phyloP scores from a whole-genome alignment of 2,797 vertebrate species.

The Oryzias dopingdopingensis region DNA sequence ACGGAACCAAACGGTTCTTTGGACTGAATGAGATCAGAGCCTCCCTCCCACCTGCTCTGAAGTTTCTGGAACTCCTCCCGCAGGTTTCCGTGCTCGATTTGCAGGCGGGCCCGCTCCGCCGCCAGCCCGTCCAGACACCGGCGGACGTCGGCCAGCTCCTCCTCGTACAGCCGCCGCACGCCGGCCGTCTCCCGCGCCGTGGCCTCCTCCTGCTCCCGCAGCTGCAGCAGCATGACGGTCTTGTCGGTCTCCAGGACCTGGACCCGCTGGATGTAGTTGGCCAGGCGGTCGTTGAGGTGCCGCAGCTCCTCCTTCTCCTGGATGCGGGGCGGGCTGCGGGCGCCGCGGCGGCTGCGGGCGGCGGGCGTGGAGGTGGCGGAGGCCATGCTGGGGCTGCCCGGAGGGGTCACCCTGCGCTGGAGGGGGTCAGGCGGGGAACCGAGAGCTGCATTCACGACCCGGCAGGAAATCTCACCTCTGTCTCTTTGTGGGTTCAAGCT shows the following conservation, averaged over 20 bases:
- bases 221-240: constrained; percentile 60
- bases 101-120: constrained; percentile 77
- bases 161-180: constrained; percentile 70
- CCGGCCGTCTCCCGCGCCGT: constrained; percentile 50
- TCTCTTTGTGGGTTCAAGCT: too few relatives aligned
- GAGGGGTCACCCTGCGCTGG: too few relatives aligned
- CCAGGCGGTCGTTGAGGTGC: constrained; percentile 83
- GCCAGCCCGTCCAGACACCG: constrained; percentile 76
- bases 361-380: constrained; percentile 25
- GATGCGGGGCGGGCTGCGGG: constrained; percentile 64
- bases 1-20: too few relatives aligned
- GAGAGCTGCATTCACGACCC: too few relatives aligned
- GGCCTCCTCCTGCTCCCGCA: constrained; percentile 72
- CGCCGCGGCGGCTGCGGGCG: constrained; percentile 16
- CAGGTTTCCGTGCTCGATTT: constrained; percentile 75
- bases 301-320: constrained; percentile 81
- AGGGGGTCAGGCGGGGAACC: too few relatives aligned
- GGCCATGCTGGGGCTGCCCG: not conserved
- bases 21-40: too few relatives aligned
- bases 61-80: constrained; percentile 76
- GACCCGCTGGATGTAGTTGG: constrained; percentile 80
- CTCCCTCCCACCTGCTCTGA: constrained; percentile 67
- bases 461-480: too few relatives aligned
- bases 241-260: constrained; percentile 76
- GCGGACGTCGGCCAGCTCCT: constrained; percentile 76